Base-by-base conservation (phyloP, 30 jellyfish, hydroid and myxozoan genomes). In the Haliclystus octoradiatus region DNA sequence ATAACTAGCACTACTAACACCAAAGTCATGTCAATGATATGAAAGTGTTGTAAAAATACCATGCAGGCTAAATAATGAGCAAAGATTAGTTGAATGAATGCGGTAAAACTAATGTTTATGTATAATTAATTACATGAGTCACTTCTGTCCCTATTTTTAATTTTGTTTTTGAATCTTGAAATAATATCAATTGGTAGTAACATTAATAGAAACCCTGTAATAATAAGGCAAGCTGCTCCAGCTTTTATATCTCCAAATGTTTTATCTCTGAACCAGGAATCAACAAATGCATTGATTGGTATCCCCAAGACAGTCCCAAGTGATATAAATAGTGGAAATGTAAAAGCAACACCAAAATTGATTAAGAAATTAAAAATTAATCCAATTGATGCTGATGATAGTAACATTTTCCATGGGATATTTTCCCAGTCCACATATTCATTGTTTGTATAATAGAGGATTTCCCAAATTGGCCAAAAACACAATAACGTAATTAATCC, bases 251-350 rank as follows among this genome's bases (percentile, higher is more conserved):
- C 70, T 28, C 83, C 83, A 60, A 79, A 68, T 14, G 23, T 51
- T 61, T 69, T 29, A 33, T 71, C 23, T 49, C 92, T 62, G 35
- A 51, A 70, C 2, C 70, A 62, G 28, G 78, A 28, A 57, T 79
- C 92, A 49, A 79, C 76, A 1, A 71, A 25, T 23, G 83, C 92
- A 79, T 79, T 79, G 0, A 79, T 31, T n/a, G 92, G 92, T 26
- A 79, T 71, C 23, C 92, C 92, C 12, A 79, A 69, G 29, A 79
- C 34, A 25, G 83, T 79, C 12, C 92, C 92, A 28, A 79, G 67
- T 0, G 92, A 79, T 23, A 79, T 79, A 69, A 79, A 79, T 69
- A 79, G 51, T 14, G 92, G 92, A 52, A 69, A 79, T 0, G 92
- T 79, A 51, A 60, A 69, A 2, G 92, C 92, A 25, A 79, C 69